phyloP scores from a whole-genome alignment of 2,888 invertebrate species.

The Encarsia formosa region DNA sequence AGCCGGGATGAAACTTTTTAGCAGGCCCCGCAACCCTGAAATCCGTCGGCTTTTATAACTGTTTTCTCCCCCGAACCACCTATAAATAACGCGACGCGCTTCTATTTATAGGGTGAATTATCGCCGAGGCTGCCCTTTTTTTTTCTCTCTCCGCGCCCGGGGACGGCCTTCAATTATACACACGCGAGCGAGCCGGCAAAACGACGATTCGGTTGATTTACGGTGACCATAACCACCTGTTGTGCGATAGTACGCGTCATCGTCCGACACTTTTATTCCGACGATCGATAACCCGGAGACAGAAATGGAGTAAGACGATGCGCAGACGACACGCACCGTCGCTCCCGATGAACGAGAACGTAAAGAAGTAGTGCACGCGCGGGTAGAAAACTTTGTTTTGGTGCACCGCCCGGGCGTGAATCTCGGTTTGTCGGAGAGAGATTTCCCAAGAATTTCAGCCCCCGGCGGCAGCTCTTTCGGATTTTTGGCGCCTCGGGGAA shows the following conservation, averaged over 20 bases:
- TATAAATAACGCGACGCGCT: conserved; percentile 21
- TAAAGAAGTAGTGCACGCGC: too few species aligned
- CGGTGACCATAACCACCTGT: conserved; percentile 26
- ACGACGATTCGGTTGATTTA: conserved; percentile 25
- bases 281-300: too few species aligned
- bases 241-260: conserved; percentile 3
- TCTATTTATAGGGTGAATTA: conserved; percentile 23
- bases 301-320: too few species aligned
- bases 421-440: too few species aligned
- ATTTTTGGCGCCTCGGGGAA: conserved; percentile 34
- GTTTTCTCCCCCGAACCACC: conserved; percentile 14
- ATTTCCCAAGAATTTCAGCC: conserved; percentile 15
- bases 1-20: background rate
- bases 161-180: conserved; percentile 17
- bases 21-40: background rate
- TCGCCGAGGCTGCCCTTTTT: conserved; percentile 8
- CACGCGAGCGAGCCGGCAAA: conserved; percentile 13
- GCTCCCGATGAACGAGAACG: too few species aligned
- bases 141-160: too few species aligned
- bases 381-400: too few species aligned
- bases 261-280: too few species aligned
- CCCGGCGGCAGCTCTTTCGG: conserved; percentile 15
- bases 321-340: too few species aligned
- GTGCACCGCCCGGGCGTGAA: too few species aligned
- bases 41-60: conserved; percentile 17